A percentile compares a stretch with the other conserved stretches of the same genome.
These are phyloP conservation scores for Cybosia mesomella DNA, from an alignment of 2,888 invertebrate species.

Conservation along the genomic window DNA sequence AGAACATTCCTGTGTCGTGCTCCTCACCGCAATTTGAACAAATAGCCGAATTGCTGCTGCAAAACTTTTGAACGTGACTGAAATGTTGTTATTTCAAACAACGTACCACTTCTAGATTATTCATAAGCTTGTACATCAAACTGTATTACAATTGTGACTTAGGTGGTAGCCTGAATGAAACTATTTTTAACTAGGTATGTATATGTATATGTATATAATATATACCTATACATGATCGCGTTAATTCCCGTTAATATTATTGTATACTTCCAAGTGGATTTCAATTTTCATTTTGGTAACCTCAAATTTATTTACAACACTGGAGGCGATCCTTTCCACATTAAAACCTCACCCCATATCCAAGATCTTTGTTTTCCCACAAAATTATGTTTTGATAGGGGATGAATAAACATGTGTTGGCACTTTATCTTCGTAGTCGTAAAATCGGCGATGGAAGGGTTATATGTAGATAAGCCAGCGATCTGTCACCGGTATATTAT, in stretches of 20 bases:
- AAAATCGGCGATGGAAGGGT: constrained; percentile 47
- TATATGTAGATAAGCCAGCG: constrained; percentile 44
- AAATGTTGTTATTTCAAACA: background rate
- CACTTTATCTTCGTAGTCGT: constrained; percentile 50
- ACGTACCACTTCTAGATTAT: background rate
- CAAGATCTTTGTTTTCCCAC: constrained; percentile 34
- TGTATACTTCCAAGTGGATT: background rate
- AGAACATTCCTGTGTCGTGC: background rate
- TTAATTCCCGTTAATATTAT: background rate
- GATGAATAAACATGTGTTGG: constrained; percentile 51
- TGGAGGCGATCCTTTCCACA: background rate
- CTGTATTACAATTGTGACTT: background rate
- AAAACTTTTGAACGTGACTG: background rate
- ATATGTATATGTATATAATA: no score
- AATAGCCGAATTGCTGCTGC: background rate
- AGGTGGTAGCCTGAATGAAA: no score
- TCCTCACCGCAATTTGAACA: background rate
- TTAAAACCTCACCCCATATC: constrained; percentile 12
- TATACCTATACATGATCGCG: no score
- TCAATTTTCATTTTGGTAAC: background rate
- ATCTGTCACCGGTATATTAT: constrained; percentile 51
- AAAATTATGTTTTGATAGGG: constrained; percentile 45
- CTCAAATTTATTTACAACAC: background rate
- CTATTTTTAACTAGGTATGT: no score
- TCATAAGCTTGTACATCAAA: background rate